A percentile compares a stretch with the other conserved stretches of the same genome.
Conservation (phyloP, 2,888 invertebrate species). For the Ennomos erosarius region DNA sequence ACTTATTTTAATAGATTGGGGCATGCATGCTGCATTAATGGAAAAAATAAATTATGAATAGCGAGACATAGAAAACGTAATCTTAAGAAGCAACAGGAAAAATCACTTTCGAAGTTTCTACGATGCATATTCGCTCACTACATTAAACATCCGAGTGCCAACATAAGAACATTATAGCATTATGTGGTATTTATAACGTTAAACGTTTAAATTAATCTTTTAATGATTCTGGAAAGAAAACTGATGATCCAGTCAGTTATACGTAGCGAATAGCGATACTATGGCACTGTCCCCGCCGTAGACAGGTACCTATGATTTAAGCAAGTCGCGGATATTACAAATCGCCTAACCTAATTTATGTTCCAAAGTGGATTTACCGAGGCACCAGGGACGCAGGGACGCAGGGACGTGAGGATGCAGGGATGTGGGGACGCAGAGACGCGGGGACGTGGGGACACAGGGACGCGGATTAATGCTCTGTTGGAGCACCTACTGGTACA, state of each 20-base stretch:
- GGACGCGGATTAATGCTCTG: conserved; percentile 30
- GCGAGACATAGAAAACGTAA: too few relatives aligned
- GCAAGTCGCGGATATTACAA: conserved; percentile 38
- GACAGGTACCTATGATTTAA: conserved; percentile 38
- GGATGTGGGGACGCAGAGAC: too few relatives aligned
- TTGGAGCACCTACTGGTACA: conserved; percentile 18
- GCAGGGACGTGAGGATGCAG: not conserved
- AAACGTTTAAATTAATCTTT: too few relatives aligned
- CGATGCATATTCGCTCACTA: too few relatives aligned
- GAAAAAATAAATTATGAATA: too few relatives aligned
- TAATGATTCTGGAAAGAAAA: conserved; percentile 11
- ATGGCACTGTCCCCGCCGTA: conserved; percentile 17
- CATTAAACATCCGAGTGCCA: too few relatives aligned
- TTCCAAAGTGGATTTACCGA: conserved; percentile 35
- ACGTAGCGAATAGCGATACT: conserved; percentile 10
- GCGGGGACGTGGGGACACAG: not conserved
- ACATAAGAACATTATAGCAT: too few relatives aligned
- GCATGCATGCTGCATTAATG: too few relatives aligned
- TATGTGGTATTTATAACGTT: too few relatives aligned
- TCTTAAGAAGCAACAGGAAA: too few relatives aligned
- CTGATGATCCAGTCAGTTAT: conserved; percentile 24
- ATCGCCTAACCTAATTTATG: conserved; percentile 40
- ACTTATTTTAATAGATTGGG: too few relatives aligned
- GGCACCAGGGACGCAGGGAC: conserved; percentile 1
- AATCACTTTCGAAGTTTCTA: too few relatives aligned